Base-by-base conservation (phyloP, 2,113 vertebrate species). In the Quiscalus mexicanus region DNA sequence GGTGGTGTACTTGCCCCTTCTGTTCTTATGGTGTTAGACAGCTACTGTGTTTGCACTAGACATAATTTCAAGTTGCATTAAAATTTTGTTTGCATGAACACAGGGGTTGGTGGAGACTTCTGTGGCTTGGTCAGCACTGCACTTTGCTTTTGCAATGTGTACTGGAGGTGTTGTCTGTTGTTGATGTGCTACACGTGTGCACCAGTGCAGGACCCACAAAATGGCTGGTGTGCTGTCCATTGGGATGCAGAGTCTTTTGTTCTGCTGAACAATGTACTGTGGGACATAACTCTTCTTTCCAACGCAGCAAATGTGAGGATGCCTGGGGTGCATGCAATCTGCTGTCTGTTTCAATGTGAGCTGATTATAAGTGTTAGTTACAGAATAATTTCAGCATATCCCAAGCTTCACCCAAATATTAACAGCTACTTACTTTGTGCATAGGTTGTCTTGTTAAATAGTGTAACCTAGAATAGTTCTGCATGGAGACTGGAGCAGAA, bases 401-500 rank as follows among this genome's bases (percentile, higher is more conserved):
- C 49, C 27, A 56, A 75, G 56, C 71, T 93, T 89, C 88, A 93
- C 41, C 42, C 71, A 74, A 74, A 82, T 94, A 75, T 77, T 93
- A 95, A 41, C 76, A 94, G 64, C 79, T 94, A 41, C 71, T 86
- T 74, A 56, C 23, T 91, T 79, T 85, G 19, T 59, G 64, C 0
- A 3, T 93, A 84, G 64, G 56, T 70, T 80, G 63, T 74, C 68
- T 59, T 67, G 69, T 47, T 86, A 70, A 75, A 58, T 81, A 78
- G 76, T 15, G 73, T 88, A 88, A 90, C 87, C 79, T 95, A 81
- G 76, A 93, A 88, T 75, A 81, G 65, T 69, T 84, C 56, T 96
- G 60, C 87, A 30, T 84, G 47, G 63, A 90, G 55, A 44, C 33
- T 78, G 87, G 31, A 91, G 68, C 52, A 90, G 85, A 90, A 91